Evolutionary conservation across 1,140 invertebrate species (phyloP).

Genomic region (Heliconius hewitsoni): DNA sequence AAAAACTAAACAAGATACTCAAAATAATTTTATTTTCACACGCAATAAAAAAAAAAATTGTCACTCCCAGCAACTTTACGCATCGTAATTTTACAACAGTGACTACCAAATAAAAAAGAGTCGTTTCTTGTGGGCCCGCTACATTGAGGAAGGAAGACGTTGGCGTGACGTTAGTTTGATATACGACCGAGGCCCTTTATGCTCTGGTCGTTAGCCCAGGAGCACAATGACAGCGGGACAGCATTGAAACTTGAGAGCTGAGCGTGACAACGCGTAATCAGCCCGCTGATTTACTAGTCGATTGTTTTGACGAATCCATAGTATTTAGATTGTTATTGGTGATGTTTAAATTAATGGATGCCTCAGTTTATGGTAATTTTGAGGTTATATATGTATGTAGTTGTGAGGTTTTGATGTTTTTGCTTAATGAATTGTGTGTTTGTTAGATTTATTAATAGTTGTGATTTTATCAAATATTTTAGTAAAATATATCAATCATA

Average conservation of each 20-base stretch:
- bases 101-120: slow-evolving; percentile 69
- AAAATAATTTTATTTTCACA: too few species aligned
- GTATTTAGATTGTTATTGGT: slow-evolving; percentile 8
- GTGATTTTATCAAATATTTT: not conserved
- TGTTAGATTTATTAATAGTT: not conserved
- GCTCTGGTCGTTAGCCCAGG: slow-evolving; percentile 68
- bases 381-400: not conserved
- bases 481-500: too few species aligned
- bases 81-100: slow-evolving; percentile 63
- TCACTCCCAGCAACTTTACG: slow-evolving; percentile 49
- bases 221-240: slow-evolving; percentile 55
- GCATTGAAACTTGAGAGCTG: slow-evolving; percentile 51
- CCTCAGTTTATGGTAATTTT: not conserved
- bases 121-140: slow-evolving; percentile 64
- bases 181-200: slow-evolving; percentile 74
- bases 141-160: slow-evolving; percentile 76
- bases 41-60: not conserved
- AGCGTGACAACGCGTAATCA: slow-evolving; percentile 47
- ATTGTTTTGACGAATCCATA: slow-evolving; percentile 15
- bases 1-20: too few species aligned
- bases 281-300: slow-evolving; percentile 32
- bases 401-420: not conserved
- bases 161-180: slow-evolving; percentile 79
- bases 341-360: not conserved
- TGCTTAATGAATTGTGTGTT: not conserved